phyloP scores from a whole-genome alignment of 2,888 invertebrate species.

The Siphonodentalium dalli region DNA sequence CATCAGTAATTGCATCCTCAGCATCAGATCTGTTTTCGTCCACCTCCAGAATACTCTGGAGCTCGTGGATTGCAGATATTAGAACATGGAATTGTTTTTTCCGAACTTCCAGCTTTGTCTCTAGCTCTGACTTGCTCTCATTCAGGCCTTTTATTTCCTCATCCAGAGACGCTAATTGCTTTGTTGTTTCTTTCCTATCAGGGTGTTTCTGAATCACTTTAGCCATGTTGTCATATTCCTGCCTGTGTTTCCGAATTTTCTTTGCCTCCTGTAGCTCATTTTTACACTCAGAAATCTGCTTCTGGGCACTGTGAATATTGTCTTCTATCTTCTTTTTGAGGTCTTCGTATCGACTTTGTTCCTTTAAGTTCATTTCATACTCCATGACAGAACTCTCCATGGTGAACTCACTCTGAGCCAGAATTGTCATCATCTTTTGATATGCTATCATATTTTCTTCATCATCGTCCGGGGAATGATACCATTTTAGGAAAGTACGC shows the following conservation, averaged over 20 bases:
- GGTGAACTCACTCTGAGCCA: conserved; percentile 88
- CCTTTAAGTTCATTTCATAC: conserved; percentile 82
- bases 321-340: conserved; percentile 79
- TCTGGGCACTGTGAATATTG: conserved; percentile 81
- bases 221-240: conserved; percentile 90
- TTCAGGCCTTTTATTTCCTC: neutral
- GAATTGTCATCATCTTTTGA: conserved; percentile 81
- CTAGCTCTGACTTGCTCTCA: no score
- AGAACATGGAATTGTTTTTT: conserved; percentile 90
- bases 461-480: conserved; percentile 42
- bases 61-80: conserved; percentile 84
- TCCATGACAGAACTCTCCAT: conserved; percentile 83
- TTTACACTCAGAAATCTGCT: conserved; percentile 83
- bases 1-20: no score
- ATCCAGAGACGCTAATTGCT: conserved; percentile 32
- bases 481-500: conserved; percentile 72
- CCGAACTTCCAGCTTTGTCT: conserved; percentile 80
- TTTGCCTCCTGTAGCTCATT: conserved; percentile 82
- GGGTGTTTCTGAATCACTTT: conserved; percentile 90
- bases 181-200: conserved; percentile 76
- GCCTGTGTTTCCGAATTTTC: conserved; percentile 83
- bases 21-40: no score
- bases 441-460: conserved; percentile 70
- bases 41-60: conserved; percentile 82
- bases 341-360: conserved; percentile 81